Conservation (phyloP, 2,888 invertebrate species). For the Cybosia mesomella region DNA sequence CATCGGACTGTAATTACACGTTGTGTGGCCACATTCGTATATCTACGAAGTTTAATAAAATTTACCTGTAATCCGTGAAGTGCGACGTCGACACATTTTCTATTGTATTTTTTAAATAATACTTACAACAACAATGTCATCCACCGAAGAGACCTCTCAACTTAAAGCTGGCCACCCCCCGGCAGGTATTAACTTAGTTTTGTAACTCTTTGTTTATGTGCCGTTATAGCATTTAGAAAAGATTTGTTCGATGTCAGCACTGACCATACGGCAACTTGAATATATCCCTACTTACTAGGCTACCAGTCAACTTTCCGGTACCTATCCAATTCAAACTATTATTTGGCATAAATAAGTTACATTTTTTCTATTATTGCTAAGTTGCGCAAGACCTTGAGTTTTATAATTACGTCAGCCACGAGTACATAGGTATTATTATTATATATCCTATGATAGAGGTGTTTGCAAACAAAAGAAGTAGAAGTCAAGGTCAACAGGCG, state of each 20-base stretch:
- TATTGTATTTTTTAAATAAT: conserved; percentile 30
- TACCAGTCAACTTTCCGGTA: background rate
- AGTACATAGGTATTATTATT: conserved; percentile 25
- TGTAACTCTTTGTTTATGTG: conserved; percentile 38
- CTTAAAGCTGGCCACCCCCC: conserved; percentile 96
- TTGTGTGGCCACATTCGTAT: conserved; percentile 47
- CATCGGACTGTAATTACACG: conserved; percentile 68
- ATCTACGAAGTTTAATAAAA: conserved; percentile 26
- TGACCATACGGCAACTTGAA: conserved; percentile 21
- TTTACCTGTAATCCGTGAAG: conserved; percentile 36
- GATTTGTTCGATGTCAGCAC: background rate
- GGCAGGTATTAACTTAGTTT: conserved; percentile 89
- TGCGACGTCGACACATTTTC: conserved; percentile 51
- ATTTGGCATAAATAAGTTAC: background rate
- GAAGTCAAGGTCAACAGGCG: conserved; percentile 60
- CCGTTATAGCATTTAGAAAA: conserved; percentile 7
- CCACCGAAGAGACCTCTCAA: conserved; percentile 88
- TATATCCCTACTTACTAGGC: background rate
- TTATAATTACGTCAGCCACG: conserved; percentile 52
- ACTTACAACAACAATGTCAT: conserved; percentile 69
- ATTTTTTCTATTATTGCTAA: conserved; percentile 3
- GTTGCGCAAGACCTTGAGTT: conserved; percentile 25
- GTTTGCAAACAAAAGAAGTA: conserved; percentile 65
- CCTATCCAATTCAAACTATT: background rate
- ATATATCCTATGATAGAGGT: conserved; percentile 42